Conservation (phyloP, 2,113 vertebrate genomes). For the Camelus bactrianus region DNA sequence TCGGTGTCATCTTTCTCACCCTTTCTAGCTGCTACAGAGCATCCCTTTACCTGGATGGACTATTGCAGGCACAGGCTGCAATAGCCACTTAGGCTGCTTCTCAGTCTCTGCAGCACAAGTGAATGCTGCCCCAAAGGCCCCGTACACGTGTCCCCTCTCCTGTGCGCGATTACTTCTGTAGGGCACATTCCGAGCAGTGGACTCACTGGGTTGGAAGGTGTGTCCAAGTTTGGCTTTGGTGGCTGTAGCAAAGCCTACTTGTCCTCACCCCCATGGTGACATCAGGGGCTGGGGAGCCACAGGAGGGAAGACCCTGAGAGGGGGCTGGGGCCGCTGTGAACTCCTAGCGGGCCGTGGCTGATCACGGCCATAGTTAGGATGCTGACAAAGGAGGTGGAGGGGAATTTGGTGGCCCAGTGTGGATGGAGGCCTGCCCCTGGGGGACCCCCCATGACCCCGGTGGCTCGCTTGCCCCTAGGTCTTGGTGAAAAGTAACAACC, state of each 20-base stretch:
- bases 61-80: not conserved
- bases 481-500: conserved; percentile 96
- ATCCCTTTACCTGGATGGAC: not conserved
- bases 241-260: not conserved
- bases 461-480: conserved; percentile 85
- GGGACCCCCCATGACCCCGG: not conserved
- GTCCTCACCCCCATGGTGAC: not conserved
- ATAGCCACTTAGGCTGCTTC: not conserved
- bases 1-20: not conserved
- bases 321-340: too few species aligned
- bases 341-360: accelerated
- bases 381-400: not conserved
- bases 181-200: not conserved
- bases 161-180: accelerated
- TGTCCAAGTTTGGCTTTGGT: not conserved
- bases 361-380: not conserved
- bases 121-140: not conserved
- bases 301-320: not conserved
- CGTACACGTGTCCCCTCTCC: not conserved
- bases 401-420: accelerated
- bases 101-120: too few species aligned
- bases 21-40: not conserved
- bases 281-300: not conserved
- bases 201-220: not conserved
- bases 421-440: not conserved